phyloP scores from a whole-genome alignment of 2,797 vertebrate species.

The Mallotus villosus region DNA sequence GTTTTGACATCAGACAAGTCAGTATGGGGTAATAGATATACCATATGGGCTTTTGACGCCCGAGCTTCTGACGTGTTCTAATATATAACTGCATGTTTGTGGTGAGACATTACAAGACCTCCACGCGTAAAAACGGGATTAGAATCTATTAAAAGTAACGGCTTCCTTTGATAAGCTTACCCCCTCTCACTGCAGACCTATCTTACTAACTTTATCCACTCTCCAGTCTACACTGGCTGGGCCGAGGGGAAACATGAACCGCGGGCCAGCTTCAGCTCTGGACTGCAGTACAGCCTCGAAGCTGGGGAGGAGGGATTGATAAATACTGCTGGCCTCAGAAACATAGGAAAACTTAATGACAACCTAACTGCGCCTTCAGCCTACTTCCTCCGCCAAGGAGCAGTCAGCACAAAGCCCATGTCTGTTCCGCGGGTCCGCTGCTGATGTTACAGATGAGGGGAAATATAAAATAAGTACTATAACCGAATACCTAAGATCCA shows the following conservation, averaged over 20 bases:
- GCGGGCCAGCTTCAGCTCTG: not conserved
- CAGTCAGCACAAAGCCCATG: not conserved
- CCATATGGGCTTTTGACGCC: not conserved
- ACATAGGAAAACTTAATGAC: not conserved
- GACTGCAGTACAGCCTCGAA: not conserved
- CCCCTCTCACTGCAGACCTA: not conserved
- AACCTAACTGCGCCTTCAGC: not conserved
- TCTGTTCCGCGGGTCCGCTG: not conserved
- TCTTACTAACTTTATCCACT: not conserved
- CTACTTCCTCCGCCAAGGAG: slow-evolving; percentile 1
- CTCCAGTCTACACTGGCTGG: not conserved
- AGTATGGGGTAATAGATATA: not conserved
- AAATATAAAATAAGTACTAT: slow-evolving; percentile 7
- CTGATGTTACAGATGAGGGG: not conserved
- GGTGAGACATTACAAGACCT: not conserved
- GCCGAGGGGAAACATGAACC: not conserved
- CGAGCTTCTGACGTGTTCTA: not conserved
- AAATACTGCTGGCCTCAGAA: not conserved
- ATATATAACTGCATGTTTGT: slow-evolving; percentile 1
- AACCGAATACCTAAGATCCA: slow-evolving; percentile 5
- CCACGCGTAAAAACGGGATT: slow-evolving; percentile 29
- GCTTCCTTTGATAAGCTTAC: slow-evolving; percentile 50
- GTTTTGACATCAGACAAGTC: not conserved
- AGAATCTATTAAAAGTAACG: slow-evolving; percentile 43
- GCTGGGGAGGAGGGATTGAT: not conserved